These are phyloP conservation scores for Rhodeus uyekii DNA, from an alignment of 2,797 vertebrate species.

Conservation along the genomic window DNA sequence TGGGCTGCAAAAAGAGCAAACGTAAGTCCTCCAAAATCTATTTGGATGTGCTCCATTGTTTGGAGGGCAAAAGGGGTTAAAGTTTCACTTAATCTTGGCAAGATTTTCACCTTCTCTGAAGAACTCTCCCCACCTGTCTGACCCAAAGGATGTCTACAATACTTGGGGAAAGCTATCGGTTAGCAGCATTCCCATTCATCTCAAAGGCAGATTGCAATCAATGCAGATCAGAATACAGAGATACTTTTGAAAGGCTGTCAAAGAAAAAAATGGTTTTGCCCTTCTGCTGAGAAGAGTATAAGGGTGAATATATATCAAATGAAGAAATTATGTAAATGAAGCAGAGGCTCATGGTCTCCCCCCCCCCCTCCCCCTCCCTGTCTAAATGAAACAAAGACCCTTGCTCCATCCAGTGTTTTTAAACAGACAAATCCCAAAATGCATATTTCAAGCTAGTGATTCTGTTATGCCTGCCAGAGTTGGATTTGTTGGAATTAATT, in stretches of 20 bases:
- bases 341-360: neutral
- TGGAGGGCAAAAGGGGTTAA: neutral
- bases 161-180: neutral
- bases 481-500: slow-evolving; percentile 33
- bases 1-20: neutral
- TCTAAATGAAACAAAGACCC: slow-evolving; percentile 16
- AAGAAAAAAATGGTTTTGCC: neutral
- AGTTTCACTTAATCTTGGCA: slow-evolving; percentile 2
- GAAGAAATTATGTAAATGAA: neutral
- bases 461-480: slow-evolving; percentile 26
- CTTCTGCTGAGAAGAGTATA: neutral
- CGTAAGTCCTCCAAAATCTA: neutral
- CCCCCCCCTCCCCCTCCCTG: too few relatives aligned
- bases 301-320: neutral
- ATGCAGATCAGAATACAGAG: neutral
- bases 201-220: neutral
- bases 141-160: slow-evolving; percentile 5
- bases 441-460: slow-evolving; percentile 33
- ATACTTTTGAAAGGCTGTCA: neutral
- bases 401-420: neutral
- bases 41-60: slow-evolving; percentile 5
- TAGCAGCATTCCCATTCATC: neutral
- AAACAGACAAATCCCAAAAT: slow-evolving; percentile 33
- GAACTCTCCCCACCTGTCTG: neutral
- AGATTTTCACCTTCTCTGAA: slow-evolving; percentile 12